phyloP scores from a whole-genome alignment of 2,797 vertebrate genomes.

The Leucoraja ocellata region DNA sequence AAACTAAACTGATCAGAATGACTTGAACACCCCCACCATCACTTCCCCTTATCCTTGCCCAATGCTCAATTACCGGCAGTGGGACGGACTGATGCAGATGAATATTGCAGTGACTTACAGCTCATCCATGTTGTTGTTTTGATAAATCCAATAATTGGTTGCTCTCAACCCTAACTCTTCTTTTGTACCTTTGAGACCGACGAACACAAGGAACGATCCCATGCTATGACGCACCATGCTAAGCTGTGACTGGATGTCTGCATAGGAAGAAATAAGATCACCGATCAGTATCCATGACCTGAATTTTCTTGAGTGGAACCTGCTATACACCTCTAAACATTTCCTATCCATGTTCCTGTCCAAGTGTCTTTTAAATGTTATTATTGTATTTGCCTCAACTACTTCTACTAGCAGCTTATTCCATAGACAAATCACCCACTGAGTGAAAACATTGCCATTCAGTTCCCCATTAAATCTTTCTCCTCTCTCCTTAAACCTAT shows the following conservation, averaged over 20 bases:
- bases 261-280: not conserved
- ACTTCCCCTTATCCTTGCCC: not conserved
- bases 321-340: too few relatives aligned
- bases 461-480: too few relatives aligned
- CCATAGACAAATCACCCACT: too few relatives aligned
- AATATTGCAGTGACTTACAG: slow-evolving; percentile 57
- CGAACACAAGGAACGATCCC: slow-evolving; percentile 74
- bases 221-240: slow-evolving; percentile 63
- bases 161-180: slow-evolving; percentile 65
- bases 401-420: too few relatives aligned
- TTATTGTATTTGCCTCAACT: too few relatives aligned
- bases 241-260: slow-evolving; percentile 63
- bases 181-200: slow-evolving; percentile 67
- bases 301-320: too few relatives aligned
- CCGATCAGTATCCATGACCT: not conserved
- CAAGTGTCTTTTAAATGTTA: too few relatives aligned
- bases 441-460: too few relatives aligned
- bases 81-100: not conserved
- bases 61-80: too few relatives aligned
- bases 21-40: not conserved
- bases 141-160: slow-evolving; percentile 74
- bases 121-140: slow-evolving; percentile 68
- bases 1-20: too few relatives aligned
- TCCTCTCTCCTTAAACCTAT: too few relatives aligned
- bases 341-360: too few relatives aligned